Conservation (phyloP, 1,140 invertebrate species). For the Acyrthosiphon pisum region DNA sequence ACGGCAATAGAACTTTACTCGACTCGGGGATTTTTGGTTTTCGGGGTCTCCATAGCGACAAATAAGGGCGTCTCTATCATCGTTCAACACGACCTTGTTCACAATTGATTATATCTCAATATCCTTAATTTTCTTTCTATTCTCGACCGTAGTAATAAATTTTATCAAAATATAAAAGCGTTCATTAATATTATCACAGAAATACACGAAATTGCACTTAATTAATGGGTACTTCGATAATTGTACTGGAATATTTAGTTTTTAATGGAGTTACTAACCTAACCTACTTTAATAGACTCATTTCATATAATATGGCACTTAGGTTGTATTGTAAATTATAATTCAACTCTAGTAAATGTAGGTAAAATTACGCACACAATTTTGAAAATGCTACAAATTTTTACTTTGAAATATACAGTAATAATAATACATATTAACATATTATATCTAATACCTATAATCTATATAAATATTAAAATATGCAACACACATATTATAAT, state of each 20-base stretch:
- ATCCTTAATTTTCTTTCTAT: neutral
- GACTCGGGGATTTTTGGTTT: neutral
- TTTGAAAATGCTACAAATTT: too few species aligned
- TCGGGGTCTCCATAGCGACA: conserved; percentile 37
- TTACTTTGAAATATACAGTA: too few species aligned
- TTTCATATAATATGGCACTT: neutral
- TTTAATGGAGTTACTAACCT: neutral
- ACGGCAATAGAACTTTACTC: neutral
- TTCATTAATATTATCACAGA: neutral
- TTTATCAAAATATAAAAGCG: neutral
- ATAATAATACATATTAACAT: too few species aligned
- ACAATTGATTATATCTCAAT: conserved; percentile 43
- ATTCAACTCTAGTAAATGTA: neutral
- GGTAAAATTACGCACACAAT: too few species aligned
- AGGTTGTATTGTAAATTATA: neutral
- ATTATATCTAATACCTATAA: too few species aligned
- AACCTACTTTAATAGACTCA: neutral
- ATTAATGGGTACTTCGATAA: neutral
- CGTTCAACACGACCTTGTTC: conserved; percentile 16
- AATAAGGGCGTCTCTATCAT: conserved; percentile 42
- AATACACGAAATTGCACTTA: neutral
- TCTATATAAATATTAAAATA: too few species aligned
- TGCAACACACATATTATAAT: too few species aligned
- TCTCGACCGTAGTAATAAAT: neutral
- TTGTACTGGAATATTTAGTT: neutral